Conservation (phyloP, 2,113 vertebrate genomes). For the Platysteira castanea region DNA sequence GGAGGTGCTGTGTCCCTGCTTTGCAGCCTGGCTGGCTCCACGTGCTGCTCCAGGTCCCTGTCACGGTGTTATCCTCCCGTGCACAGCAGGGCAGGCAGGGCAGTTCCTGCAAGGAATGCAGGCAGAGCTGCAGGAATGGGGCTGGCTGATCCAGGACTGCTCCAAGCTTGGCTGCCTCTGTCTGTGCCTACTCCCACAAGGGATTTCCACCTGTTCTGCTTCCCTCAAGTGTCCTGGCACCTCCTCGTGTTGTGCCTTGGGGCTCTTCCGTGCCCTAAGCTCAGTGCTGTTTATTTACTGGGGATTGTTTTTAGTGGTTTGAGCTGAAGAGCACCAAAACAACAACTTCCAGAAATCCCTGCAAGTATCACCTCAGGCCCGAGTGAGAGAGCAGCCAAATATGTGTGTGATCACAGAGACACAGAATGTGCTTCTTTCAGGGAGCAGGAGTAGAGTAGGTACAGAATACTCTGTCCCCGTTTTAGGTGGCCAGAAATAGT, state of each 20-base stretch:
- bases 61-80: rapidly evolving
- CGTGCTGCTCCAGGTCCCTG: neutral
- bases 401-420: neutral
- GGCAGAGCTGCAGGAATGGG: neutral
- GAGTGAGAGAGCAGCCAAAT: neutral
- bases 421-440: neutral
- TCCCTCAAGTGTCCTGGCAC: neutral
- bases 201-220: neutral
- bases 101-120: neutral
- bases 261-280: rapidly evolving
- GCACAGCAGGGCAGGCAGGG: neutral
- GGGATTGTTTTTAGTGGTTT: neutral
- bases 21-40: neutral
- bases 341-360: neutral
- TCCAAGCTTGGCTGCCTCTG: neutral
- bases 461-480: neutral
- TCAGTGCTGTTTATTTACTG: rapidly evolving
- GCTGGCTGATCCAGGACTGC: neutral
- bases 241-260: neutral
- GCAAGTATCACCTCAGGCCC: rapidly evolving
- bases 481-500: neutral
- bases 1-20: neutral
- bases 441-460: neutral
- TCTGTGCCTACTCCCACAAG: rapidly evolving
- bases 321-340: neutral